A percentile compares a stretch with the other conserved stretches of the same genome.
phyloP scores from a whole-genome alignment of 2,113 vertebrate genomes.

The Corydoras sp. region DNA sequence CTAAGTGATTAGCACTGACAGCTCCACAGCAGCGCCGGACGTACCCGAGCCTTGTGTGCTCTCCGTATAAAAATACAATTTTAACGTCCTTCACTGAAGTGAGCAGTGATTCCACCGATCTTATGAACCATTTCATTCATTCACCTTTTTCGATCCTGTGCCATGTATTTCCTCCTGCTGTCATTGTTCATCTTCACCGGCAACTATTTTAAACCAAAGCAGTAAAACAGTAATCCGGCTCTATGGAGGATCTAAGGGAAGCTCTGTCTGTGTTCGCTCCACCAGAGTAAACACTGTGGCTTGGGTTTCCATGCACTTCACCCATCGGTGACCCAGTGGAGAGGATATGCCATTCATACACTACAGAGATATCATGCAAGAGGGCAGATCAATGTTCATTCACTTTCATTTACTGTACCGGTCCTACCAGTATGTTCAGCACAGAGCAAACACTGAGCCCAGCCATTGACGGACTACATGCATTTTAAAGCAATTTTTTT shows the following conservation, averaged over 20 bases:
- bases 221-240: not conserved
- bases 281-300: conserved; percentile 12
- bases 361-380: conserved; percentile 16
- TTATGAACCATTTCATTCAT: not conserved
- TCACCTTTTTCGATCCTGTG: not conserved
- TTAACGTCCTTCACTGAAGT: not conserved
- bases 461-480: conserved; percentile 14
- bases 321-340: conserved; percentile 10
- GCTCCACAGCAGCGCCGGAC: not conserved
- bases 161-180: not conserved
- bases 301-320: conserved; percentile 12
- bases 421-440: conserved; percentile 30
- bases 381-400: not conserved
- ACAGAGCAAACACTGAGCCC: conserved; percentile 23
- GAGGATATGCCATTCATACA: conserved; percentile 29
- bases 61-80: not conserved
- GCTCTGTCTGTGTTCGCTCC: conserved; percentile 9
- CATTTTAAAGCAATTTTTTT: conserved; percentile 10
- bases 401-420: conserved; percentile 27
- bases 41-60: not conserved
- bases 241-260: conserved; percentile 18
- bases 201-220: conserved; percentile 11
- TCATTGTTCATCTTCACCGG: conserved; percentile 17
- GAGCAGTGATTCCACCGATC: not conserved
- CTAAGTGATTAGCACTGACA: conserved; percentile 26